Percentiles rank a stretch among this genome's conserved stretches.
Conservation (phyloP, 1,140 invertebrate genomes). For the Papilio polyxenes region DNA sequence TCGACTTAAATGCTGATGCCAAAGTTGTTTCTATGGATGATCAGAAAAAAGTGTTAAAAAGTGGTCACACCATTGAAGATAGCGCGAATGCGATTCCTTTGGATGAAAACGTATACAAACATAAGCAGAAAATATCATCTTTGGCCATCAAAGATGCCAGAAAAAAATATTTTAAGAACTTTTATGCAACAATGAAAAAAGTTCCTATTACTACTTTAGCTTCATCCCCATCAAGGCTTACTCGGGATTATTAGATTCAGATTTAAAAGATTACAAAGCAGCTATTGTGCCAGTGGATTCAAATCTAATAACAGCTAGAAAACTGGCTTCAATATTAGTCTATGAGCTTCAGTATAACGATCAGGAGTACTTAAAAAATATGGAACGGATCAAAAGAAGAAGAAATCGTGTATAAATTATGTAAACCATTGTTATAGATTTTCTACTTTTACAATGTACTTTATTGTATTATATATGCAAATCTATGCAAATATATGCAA, state of each 20-base stretch:
- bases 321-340: constrained; percentile 53
- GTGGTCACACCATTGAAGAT: constrained; percentile 31
- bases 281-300: background rate
- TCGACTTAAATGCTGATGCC: constrained; percentile 37
- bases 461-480: background rate
- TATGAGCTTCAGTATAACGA: constrained; percentile 41
- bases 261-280: constrained; percentile 4
- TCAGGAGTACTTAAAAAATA: background rate
- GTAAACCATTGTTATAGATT: constrained; percentile 19
- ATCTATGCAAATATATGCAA: too few species aligned
- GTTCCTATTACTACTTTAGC: background rate
- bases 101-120: constrained; percentile 48
- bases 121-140: constrained; percentile 49
- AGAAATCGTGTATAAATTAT: constrained; percentile 26
- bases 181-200: constrained; percentile 47
- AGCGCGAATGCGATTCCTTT: constrained; percentile 47
- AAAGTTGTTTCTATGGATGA: constrained; percentile 46
- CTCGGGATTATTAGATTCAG: constrained; percentile 11
- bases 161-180: constrained; percentile 64
- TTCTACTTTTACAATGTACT: too few species aligned
- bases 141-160: constrained; percentile 60
- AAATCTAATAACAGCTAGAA: constrained; percentile 56
- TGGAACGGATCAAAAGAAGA: constrained; percentile 37
- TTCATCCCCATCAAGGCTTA: background rate
- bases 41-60: constrained; percentile 46